Conservation (phyloP, 2,797 vertebrate species). For the Acanthis flammea region DNA sequence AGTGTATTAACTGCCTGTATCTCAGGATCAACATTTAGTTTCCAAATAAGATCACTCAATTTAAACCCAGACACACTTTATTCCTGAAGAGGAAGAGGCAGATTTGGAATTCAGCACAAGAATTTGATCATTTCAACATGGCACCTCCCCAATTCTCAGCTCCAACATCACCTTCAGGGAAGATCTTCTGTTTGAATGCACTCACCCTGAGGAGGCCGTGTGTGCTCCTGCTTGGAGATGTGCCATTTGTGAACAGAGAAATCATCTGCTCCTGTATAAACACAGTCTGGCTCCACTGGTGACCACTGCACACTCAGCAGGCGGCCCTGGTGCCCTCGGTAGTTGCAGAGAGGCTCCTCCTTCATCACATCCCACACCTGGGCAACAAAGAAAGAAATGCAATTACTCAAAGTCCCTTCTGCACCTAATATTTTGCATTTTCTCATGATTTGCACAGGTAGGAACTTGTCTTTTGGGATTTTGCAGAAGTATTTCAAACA, state of each 20-base stretch:
- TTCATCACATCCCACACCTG: conserved; percentile 94
- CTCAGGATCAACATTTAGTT: not conserved
- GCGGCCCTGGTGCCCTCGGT: conserved; percentile 89
- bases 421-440: not conserved
- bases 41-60: not conserved
- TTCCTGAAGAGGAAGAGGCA: not conserved
- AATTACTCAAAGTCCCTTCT: not conserved
- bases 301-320: conserved; percentile 93
- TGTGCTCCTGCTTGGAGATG: conserved; percentile 86
- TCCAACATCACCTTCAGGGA: not conserved
- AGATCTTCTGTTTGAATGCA: not conserved
- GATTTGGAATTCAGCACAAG: not conserved
- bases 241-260: conserved; percentile 93
- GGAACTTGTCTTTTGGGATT: not conserved
- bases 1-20: not conserved
- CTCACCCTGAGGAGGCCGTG: conserved; percentile 88
- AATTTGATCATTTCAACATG: not conserved
- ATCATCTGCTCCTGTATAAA: conserved; percentile 95
- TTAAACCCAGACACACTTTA: not conserved
- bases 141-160: not conserved
- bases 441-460: not conserved
- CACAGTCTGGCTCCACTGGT: conserved; percentile 84
- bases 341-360: conserved; percentile 88
- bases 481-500: not conserved
- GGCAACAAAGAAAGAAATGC: not conserved